phyloP scores from a whole-genome alignment of 2,797 vertebrate species.

The Poecilia gillii region DNA sequence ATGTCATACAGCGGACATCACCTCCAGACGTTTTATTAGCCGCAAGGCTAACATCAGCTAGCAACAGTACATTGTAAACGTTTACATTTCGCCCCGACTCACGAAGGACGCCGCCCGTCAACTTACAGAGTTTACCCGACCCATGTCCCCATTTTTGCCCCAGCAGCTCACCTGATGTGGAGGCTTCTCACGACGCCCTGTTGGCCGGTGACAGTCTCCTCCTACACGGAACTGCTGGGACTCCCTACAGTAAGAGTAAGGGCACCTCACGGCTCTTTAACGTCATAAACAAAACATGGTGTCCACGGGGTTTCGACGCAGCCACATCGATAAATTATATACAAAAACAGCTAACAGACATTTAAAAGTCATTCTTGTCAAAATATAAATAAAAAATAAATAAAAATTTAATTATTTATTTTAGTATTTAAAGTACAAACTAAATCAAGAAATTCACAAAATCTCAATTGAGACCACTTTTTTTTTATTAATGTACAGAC shows the following conservation, averaged over 20 bases:
- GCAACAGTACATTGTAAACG: neutral
- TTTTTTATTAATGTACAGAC: neutral
- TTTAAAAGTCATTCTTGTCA: neutral
- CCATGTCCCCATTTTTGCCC: neutral
- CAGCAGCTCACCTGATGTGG: constrained; percentile 15
- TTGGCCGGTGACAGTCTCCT: constrained; percentile 38
- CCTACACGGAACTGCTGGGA: constrained; percentile 20
- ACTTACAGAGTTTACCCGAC: rapidly evolving
- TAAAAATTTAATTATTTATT: neutral
- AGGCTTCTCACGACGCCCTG: neutral
- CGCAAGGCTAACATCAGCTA: constrained; percentile 36
- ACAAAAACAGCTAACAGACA: neutral
- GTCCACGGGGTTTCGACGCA: neutral
- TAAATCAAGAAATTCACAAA: neutral
- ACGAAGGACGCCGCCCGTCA: neutral
- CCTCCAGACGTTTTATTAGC: constrained; percentile 18
- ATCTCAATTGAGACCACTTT: neutral
- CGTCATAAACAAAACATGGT: neutral
- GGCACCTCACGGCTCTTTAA: neutral
- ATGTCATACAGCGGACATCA: neutral
- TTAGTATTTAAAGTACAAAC: neutral
- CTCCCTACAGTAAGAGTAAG: neutral
- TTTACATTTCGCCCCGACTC: neutral
- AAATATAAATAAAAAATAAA: neutral
- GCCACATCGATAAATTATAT: neutral